Conservation (phyloP, 2,888 invertebrate genomes). For the Pachliopta kotzebuea region DNA sequence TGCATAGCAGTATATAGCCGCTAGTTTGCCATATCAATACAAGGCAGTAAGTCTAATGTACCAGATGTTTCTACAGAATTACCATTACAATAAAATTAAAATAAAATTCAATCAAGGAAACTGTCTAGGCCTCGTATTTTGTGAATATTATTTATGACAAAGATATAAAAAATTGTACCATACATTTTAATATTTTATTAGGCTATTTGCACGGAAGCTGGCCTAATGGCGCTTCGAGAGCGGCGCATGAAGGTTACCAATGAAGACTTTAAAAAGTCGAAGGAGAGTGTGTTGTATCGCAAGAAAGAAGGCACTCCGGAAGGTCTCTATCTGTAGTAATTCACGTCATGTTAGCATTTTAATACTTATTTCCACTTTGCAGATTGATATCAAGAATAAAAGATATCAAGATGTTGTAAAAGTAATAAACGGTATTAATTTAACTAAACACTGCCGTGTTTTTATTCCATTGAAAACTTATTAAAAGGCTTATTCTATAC, state of each 20-base stretch:
- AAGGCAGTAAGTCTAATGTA: too few relatives aligned
- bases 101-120: background rate
- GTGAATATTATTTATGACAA: background rate
- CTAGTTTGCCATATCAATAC: background rate
- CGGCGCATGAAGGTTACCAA: slow-evolving; percentile 99
- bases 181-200: slow-evolving; percentile 50
- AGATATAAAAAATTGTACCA: background rate
- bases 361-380: slow-evolving; percentile 1
- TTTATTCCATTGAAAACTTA: slow-evolving; percentile 3
- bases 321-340: slow-evolving; percentile 94
- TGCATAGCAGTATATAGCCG: background rate
- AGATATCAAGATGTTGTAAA: slow-evolving; percentile 18
- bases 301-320: slow-evolving; percentile 99
- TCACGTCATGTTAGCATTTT: slow-evolving; percentile 8
- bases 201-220: slow-evolving; percentile 99
- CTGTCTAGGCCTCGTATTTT: background rate
- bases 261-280: slow-evolving; percentile 99
- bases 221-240: slow-evolving; percentile 97
- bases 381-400: too few relatives aligned
- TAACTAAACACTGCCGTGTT: background rate
- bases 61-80: too few relatives aligned
- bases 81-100: too few relatives aligned
- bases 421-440: slow-evolving; percentile 17
- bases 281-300: slow-evolving; percentile 98
- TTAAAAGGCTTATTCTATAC: background rate